Percentiles rank a stretch among this genome's conserved stretches.
Conservation (phyloP, 37 sponge, comb jelly and placozoan genomes). For the Cladorhizidae sp. region DNA sequence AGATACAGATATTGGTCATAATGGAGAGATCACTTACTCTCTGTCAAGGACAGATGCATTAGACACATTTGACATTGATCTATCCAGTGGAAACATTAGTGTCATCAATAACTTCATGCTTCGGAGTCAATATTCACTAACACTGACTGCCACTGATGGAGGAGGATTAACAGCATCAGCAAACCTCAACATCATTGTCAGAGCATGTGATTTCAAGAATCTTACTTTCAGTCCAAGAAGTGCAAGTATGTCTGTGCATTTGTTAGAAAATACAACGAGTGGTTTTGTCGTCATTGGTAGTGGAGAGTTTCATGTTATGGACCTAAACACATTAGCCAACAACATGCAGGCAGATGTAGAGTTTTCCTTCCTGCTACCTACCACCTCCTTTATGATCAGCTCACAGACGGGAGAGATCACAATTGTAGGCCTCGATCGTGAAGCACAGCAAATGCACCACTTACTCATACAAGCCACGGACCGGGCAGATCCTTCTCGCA, state of each 20-base stretch:
- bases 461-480: constrained; percentile 61
- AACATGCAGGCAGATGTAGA: constrained; percentile 6
- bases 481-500: background rate
- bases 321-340: background rate
- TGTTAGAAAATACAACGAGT: constrained; percentile 40
- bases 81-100: constrained; percentile 55
- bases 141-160: constrained; percentile 60
- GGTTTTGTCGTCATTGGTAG: background rate
- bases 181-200: constrained; percentile 26
- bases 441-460: constrained; percentile 16
- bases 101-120: constrained; percentile 43
- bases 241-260: background rate
- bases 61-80: constrained; percentile 27
- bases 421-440: constrained; percentile 36
- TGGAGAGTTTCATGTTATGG: background rate
- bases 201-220: constrained; percentile 38
- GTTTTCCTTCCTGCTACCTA: constrained; percentile 19
- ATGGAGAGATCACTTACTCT: constrained; percentile 38
- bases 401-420: constrained; percentile 12
- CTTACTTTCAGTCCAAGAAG: constrained; percentile 21
- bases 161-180: constrained; percentile 21
- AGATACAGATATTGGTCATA: constrained; percentile 43
- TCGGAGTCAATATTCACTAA: constrained; percentile 27
- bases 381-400: constrained; percentile 31
- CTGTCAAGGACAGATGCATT: constrained; percentile 31